Percentiles rank a stretch among this genome's conserved stretches.
Conservation (phyloP, 2,888 invertebrate species). For the Nymphalis urticae region DNA sequence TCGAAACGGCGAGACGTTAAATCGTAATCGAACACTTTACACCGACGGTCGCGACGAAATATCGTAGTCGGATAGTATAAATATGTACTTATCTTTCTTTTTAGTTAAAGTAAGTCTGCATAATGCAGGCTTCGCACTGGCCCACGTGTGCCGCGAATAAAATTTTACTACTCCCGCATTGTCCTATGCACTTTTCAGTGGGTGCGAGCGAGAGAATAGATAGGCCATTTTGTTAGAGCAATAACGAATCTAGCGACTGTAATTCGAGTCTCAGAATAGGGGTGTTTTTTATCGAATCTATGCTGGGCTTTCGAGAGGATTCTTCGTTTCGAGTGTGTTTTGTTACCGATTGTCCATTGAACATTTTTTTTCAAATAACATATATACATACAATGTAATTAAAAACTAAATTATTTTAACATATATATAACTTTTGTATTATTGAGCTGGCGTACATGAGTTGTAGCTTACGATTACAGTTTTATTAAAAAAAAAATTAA, state of each 20-base stretch:
- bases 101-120: constrained; percentile 77
- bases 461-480: too few relatives aligned
- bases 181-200: constrained; percentile 62
- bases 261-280: constrained; percentile 61
- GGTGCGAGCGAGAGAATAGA: constrained; percentile 55
- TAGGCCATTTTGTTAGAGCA: constrained; percentile 67
- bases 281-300: constrained; percentile 60
- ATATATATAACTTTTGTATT: background rate
- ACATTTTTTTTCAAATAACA: background rate
- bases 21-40: constrained; percentile 81
- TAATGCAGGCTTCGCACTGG: constrained; percentile 67
- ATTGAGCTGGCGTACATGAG: too few relatives aligned
- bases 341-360: constrained; percentile 7
- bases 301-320: constrained; percentile 48
- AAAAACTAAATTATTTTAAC: background rate
- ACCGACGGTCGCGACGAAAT: constrained; percentile 75
- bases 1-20: constrained; percentile 70
- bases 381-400: background rate
- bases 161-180: constrained; percentile 77
- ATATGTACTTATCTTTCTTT: constrained; percentile 81
- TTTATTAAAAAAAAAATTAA: too few relatives aligned
- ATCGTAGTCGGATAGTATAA: constrained; percentile 76
- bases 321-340: constrained; percentile 46
- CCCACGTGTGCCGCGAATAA: constrained; percentile 79
- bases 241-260: constrained; percentile 68